Base-by-base conservation (phyloP, 2,797 vertebrate species). In the Acropternis orthonyx region DNA sequence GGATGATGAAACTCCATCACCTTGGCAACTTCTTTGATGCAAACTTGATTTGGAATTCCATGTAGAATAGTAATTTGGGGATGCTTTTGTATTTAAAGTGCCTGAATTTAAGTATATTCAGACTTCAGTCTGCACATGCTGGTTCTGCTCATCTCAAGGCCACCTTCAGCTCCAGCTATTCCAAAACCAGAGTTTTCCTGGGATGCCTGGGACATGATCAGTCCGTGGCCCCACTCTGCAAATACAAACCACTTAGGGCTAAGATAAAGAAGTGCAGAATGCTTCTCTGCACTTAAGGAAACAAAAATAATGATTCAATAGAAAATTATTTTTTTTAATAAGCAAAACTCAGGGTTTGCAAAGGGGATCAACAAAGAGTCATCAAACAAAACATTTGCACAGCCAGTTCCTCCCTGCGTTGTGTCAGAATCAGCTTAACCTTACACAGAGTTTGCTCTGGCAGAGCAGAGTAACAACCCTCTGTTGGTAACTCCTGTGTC, bases 141-240 rank as follows among this genome's bases (percentile, higher is more conserved):
- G 52, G 18, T 87, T 62, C 34, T 71, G 17, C 28, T 87, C 55
- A 51, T 61, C 65, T 86, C 32, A 55, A 46, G 62, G 12, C 51
- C 37, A 14, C 1, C 0, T 73, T 79, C 44, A 73, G 36, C 62
- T 73, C 19, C 81, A 74, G 51, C 63, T 71, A 3, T 27, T 83
- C 39, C 41, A 51, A 77, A 78, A 20, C 28, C 56, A 67, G 76
- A 63, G n/a, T 86, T 81, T 52, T 71, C 46, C 56, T 73, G 56
- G 48, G 15, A 36, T 22, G 1, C 21, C 17, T 9, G 8, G 36
- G 44, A 3, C 0, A 0, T 39, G 63, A 24, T 51, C 26, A 52
- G 1, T 17, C 30, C 43, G 65, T 49, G 22, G 44, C 36, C 48
- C 36, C 36, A 12, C 72, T 79, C 68, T 39, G n/a, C 51, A 49